Evolutionary conservation across 2,888 invertebrate genomes (phyloP), one percentile per base, ranked within the genome.

Genomic region (Folsomia manolachei): DNA sequence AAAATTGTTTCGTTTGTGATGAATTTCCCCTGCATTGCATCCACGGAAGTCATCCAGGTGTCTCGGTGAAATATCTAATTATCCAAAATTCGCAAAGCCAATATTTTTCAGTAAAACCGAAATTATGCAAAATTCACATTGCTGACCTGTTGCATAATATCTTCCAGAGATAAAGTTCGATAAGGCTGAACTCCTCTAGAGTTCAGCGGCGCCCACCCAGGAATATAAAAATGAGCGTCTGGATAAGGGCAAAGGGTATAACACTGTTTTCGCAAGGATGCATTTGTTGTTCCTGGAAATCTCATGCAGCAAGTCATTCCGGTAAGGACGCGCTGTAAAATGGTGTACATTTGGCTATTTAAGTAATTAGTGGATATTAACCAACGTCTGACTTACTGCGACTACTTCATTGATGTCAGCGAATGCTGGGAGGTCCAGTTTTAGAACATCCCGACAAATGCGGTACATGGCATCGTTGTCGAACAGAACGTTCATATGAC

Each of bases 381-480:
- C n/a, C n/a, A n/a, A n/a, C n/a, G n/a, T n/a, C 25, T 11, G 9
- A 18, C 18, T 51, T 51, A 71, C 71, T 0, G 74, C 70, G 11
- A 76, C 64, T 0, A 78, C 23, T 18, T 62, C 27, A 27, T 78
- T 78, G 24, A 76, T 23, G 53, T 78, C 76, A 14, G 53, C 21
- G 26, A 69, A 71, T 1, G 21, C 4, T 1, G 78, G 78, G 1
- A 39, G 56, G 7, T 60, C 24, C 62, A 78, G 27, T 27, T 62
- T 68, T 0, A 78, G 66, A 14, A 66, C 71, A 18, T 72, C 63
- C 4, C 63, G 51, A 81, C 87, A 87, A 75, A 87, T 87, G 77
- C 86, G 85, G 80, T 86, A 86, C 2, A 87, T 82, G 64, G 87
- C 86, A 79, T 87, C 87, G 78, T 87, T 87, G 81, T 86, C 86